Conservation (phyloP, 1,140 invertebrate species). For the Dendrolimus punctatus region DNA sequence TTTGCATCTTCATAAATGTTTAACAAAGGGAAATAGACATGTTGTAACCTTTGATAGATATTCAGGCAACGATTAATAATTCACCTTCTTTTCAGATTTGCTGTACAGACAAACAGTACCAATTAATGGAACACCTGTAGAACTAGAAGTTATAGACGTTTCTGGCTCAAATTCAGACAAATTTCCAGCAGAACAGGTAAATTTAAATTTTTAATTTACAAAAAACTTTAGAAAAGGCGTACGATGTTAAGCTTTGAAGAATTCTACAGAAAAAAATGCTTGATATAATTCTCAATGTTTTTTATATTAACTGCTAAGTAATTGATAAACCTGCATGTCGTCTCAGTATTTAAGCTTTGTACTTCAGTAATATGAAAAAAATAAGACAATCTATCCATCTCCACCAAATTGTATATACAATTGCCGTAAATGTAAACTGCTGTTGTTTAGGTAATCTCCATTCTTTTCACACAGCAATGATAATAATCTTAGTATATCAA, state of each 20-base stretch:
- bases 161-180: constrained; percentile 75
- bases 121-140: constrained; percentile 78
- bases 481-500: no score
- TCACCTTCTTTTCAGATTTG: constrained; percentile 75
- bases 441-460: no score
- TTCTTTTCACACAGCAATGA: no score
- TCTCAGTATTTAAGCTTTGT: no score
- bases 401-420: no score
- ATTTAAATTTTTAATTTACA: constrained; percentile 4
- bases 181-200: constrained; percentile 70
- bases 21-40: background rate
- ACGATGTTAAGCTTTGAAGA: background rate
- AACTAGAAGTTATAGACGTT: constrained; percentile 86
- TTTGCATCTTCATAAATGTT: background rate
- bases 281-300: no score
- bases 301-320: no score
- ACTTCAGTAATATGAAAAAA: no score
- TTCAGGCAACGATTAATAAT: background rate
- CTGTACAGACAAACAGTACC: constrained; percentile 82
- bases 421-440: no score
- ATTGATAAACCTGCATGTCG: no score
- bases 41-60: background rate
- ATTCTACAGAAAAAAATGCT: no score
- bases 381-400: no score
- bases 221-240: background rate